Conservation (phyloP, 2,888 invertebrate species). For the Chalcosyrphus nemorum region DNA sequence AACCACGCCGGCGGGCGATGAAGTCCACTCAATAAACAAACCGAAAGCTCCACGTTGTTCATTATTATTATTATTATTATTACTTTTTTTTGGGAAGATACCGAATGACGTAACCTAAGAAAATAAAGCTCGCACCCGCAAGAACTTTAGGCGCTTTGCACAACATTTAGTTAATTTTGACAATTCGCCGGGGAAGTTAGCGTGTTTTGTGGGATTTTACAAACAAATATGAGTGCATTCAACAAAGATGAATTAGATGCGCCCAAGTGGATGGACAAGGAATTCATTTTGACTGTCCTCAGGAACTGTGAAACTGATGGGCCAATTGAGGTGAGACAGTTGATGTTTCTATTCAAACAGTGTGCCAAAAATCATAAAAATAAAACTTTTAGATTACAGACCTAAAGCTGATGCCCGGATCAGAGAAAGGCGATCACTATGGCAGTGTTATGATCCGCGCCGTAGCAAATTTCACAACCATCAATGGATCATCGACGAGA, state of each 20-base stretch:
- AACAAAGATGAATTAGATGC: constrained; percentile 74
- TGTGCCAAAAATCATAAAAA: background rate
- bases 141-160: background rate
- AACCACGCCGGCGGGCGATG: background rate
- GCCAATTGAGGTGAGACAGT: background rate
- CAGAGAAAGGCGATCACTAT: constrained; percentile 30
- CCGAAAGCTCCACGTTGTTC: background rate
- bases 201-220: background rate
- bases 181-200: background rate
- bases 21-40: background rate
- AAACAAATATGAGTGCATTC: constrained; percentile 13
- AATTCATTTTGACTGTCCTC: constrained; percentile 67
- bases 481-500: constrained; percentile 3
- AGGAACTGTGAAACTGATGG: constrained; percentile 17
- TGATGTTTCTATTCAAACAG: too few relatives aligned
- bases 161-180: background rate
- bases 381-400: constrained; percentile 8
- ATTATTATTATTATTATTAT: background rate
- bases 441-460: constrained; percentile 34
- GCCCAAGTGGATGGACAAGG: constrained; percentile 74
- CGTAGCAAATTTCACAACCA: background rate
- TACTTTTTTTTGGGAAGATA: background rate
- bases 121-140: background rate
- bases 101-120: background rate
- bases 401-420: constrained; percentile 7